Conservation (phyloP, 1,140 invertebrate species). For the Drosophila lacteicornis region DNA sequence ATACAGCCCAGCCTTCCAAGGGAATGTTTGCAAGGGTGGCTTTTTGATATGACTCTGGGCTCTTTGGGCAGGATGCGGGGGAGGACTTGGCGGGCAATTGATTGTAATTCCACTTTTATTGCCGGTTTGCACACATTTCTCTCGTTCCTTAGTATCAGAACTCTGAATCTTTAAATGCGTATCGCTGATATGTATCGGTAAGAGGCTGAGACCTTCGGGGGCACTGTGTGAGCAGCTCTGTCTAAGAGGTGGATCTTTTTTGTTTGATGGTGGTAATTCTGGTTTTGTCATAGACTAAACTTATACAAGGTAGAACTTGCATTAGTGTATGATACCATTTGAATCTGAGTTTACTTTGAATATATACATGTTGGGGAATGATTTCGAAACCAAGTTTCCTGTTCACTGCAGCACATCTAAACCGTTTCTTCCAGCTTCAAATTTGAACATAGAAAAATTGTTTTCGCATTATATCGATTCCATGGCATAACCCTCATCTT, state of each 20-base stretch:
- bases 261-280: too few species aligned
- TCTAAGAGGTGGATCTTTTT: too few species aligned
- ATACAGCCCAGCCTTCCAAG: conserved; percentile 33
- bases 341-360: too few species aligned
- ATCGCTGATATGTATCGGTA: not conserved
- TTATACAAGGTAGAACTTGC: too few species aligned
- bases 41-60: conserved; percentile 21
- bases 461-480: conserved; percentile 41
- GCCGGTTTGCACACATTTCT: not conserved
- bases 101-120: conserved; percentile 56
- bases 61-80: not conserved
- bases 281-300: too few species aligned
- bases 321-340: too few species aligned
- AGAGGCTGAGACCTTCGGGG: too few species aligned
- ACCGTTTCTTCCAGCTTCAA: not conserved
- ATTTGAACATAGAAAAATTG: conserved; percentile 4
- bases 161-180: not conserved
- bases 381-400: conserved; percentile 12
- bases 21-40: conserved; percentile 39
- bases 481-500: conserved; percentile 22
- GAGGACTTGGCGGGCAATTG: conserved; percentile 27
- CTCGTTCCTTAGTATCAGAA: not conserved
- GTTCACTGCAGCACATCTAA: conserved; percentile 5
- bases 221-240: too few species aligned
- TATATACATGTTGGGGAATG: not conserved